Base-by-base conservation (phyloP, 2,113 vertebrate species). In the Scophthalmus maximus region DNA sequence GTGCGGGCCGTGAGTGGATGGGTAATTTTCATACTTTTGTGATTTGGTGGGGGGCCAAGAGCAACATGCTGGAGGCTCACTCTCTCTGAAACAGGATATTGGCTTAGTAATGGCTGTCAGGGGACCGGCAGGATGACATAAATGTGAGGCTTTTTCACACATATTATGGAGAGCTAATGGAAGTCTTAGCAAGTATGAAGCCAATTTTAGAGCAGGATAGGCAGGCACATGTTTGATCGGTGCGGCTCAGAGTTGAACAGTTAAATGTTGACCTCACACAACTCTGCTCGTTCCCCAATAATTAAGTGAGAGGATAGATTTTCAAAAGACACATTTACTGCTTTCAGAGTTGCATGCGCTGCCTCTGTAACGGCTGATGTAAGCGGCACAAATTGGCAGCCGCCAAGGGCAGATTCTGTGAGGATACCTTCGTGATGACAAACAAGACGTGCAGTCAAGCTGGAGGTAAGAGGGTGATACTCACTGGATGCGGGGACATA, bases 41-140 rank as follows among this genome's bases (percentile, higher is more conserved):
- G 83, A 90, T 89, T 90, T 93, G 93, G 91, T 91, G 79, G 53
- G 72, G 20, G 69, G 91, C 93, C 92, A 94, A 94, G 74, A 88
- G 84, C 84, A 93, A 92, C 92, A 93, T 44, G 86, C 86, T 76
- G 70, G 60, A 89, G 86, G 82, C 68, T 74, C 64, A 15, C 69
- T 90, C 83, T 84, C 91, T 93, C 92, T 90, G 89, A 86, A 93
- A 92, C 92, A 90, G 91, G 92, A 94, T 92, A 93, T 91, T 92
- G 82, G 89, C 78, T 90, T 91, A 86, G 88, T 92, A 92, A 93
- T 92, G 90, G 88, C 88, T 80, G 79, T 89, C 87, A 76, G 73
- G 92, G 92, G 93, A 93, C 88, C 49, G 20, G 57, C 78, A 84
- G 76, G 79, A 84, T 87, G 88, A 92, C 89, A 92, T 80, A 82